Conservation (phyloP, 2,888 invertebrate species). For the Phaedon cochleariae region DNA sequence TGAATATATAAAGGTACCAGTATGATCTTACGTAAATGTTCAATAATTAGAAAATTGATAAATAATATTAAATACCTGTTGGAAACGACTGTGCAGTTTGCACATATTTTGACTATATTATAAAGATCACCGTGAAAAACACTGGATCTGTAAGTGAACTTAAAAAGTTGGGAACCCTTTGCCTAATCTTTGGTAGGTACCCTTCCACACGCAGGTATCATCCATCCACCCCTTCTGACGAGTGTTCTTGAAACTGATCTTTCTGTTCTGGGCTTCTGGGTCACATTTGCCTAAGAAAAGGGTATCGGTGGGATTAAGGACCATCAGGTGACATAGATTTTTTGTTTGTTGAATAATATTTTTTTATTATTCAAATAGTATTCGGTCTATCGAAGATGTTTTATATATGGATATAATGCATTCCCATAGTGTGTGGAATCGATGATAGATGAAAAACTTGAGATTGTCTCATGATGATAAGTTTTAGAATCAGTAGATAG, state of each 20-base stretch:
- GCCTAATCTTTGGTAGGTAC: too few relatives aligned
- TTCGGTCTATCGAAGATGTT: slow-evolving; percentile 22
- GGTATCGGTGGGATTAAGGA: slow-evolving; percentile 22
- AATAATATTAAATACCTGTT: too few relatives aligned
- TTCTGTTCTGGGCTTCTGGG: too few relatives aligned
- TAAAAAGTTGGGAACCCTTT: too few relatives aligned
- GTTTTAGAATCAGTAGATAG: neutral
- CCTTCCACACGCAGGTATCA: neutral
- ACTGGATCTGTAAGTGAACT: too few relatives aligned
- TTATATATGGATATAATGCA: slow-evolving; percentile 10
- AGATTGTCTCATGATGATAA: neutral
- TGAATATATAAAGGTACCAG: too few relatives aligned
- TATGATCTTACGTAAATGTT: too few relatives aligned
- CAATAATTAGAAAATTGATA: too few relatives aligned
- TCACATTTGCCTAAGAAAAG: slow-evolving; percentile 35
- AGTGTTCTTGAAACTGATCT: slow-evolving; percentile 33
- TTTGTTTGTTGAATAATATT: slow-evolving; percentile 24
- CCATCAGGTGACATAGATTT: slow-evolving; percentile 29
- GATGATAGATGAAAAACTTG: neutral
- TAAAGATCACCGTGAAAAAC: too few relatives aligned
- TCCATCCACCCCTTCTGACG: neutral
- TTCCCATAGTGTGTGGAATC: slow-evolving; percentile 3
- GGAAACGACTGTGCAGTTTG: too few relatives aligned
- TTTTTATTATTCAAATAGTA: slow-evolving; percentile 26
- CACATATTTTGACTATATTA: too few relatives aligned